These are phyloP conservation scores for Gasterosteus nipponicus DNA, from an alignment of 2,113 vertebrate species.

Conservation along the genomic window DNA sequence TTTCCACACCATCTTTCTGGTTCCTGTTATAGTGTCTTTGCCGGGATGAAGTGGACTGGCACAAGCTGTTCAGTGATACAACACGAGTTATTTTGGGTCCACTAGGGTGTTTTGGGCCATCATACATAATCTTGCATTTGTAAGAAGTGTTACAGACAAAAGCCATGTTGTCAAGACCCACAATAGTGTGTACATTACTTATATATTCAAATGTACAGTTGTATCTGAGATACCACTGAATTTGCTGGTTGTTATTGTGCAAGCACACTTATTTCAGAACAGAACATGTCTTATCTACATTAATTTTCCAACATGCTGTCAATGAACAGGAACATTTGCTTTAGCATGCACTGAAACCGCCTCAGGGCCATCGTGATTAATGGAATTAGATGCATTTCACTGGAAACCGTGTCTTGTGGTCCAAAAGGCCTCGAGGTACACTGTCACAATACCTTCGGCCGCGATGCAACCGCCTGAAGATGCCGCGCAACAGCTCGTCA, in stretches of 20 bases:
- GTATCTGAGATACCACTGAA: slow-evolving; percentile 5
- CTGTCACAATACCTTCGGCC: slow-evolving; percentile 40
- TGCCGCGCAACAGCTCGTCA: slow-evolving; percentile 32
- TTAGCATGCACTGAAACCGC: slow-evolving; percentile 50
- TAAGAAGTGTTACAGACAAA: neutral
- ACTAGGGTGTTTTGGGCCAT: slow-evolving; percentile 42
- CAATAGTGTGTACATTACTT: neutral
- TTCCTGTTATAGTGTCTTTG: slow-evolving; percentile 60
- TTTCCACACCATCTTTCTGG: slow-evolving; percentile 73
- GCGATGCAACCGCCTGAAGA: slow-evolving; percentile 25
- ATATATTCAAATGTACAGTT: neutral
- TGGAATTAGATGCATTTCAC: slow-evolving; percentile 43
- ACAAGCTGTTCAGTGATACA: slow-evolving; percentile 59
- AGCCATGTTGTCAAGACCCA: neutral
- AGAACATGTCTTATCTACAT: slow-evolving; percentile 45
- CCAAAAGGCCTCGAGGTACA: slow-evolving; percentile 43
- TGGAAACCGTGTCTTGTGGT: slow-evolving; percentile 12
- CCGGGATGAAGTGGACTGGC: slow-evolving; percentile 66
- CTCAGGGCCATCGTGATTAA: slow-evolving; percentile 66
- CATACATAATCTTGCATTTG: slow-evolving; percentile 32
- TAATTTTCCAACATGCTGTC: slow-evolving; percentile 60
- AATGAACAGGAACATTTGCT: slow-evolving; percentile 69
- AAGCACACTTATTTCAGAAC: slow-evolving; percentile 37
- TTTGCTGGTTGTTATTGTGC: slow-evolving; percentile 10
- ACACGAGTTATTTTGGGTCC: slow-evolving; percentile 68